Evolutionary conservation across 2,797 vertebrate genomes (phyloP).

Genomic region (Ctenochaetus hawaiiensis): DNA sequence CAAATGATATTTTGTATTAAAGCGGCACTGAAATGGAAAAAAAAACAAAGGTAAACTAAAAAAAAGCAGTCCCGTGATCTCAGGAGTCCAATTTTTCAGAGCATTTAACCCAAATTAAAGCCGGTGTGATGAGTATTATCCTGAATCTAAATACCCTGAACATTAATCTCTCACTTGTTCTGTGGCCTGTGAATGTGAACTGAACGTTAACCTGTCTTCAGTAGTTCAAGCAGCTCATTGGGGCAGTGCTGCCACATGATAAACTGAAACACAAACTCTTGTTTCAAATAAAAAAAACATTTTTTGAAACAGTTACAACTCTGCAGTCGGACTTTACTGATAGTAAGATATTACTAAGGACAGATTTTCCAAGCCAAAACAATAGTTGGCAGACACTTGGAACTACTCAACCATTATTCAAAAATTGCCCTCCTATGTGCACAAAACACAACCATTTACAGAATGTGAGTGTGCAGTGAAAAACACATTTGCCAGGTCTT

Average conservation of each 20-base stretch:
- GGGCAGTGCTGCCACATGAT: not conserved
- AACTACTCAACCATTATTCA: no score
- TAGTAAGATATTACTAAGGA: no score
- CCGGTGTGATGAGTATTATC: conserved; percentile 7
- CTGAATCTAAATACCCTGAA: conserved; percentile 1
- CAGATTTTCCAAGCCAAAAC: no score
- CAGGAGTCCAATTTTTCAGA: conserved; percentile 1
- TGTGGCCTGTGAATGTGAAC: not conserved
- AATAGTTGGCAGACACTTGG: no score
- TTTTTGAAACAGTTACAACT: not conserved
- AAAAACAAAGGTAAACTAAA: not conserved
- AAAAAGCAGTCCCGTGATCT: not conserved
- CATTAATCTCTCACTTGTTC: not conserved
- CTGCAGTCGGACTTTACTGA: not conserved
- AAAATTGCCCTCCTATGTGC: no score
- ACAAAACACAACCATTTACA: no score
- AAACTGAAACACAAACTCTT: not conserved
- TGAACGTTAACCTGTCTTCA: not conserved
- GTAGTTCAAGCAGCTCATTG: not conserved
- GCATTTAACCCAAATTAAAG: conserved; percentile 29
- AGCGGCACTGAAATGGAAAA: not conserved
- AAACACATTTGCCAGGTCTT: no score
- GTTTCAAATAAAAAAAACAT: not conserved
- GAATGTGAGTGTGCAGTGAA: no score
- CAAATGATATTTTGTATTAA: conserved; percentile 3